These are phyloP conservation scores for Rafetus swinhoei DNA, from an alignment of 2,113 vertebrate genomes.

Conservation along the genomic window DNA sequence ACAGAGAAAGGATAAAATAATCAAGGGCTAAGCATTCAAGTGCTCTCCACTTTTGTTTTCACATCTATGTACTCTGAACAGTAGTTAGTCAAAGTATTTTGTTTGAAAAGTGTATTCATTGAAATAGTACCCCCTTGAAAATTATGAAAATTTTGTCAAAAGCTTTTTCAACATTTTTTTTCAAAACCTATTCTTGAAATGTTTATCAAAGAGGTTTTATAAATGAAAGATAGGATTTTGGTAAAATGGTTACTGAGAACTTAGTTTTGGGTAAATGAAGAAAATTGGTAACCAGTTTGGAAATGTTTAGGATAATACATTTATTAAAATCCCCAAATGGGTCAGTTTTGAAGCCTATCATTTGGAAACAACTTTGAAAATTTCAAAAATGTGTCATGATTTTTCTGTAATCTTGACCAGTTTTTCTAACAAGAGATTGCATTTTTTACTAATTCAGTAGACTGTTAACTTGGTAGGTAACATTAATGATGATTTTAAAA, in stretches of 20 bases:
- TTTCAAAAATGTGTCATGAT: background rate
- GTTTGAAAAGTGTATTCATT: background rate
- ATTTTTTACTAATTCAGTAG: background rate
- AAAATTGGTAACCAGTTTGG: background rate
- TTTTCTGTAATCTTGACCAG: background rate
- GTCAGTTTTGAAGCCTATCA: background rate
- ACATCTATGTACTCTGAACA: constrained; percentile 22
- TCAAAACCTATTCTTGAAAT: background rate
- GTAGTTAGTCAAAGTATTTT: background rate
- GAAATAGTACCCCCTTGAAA: background rate
- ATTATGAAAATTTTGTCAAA: background rate
- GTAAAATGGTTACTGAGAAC: background rate
- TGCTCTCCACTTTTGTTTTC: constrained; percentile 38
- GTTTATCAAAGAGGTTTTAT: background rate
- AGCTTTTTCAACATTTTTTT: background rate
- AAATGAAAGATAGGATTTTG: background rate
- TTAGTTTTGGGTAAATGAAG: background rate
- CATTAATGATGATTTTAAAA: background rate
- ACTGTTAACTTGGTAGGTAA: background rate
- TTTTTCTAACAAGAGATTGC: background rate
- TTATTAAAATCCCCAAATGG: background rate
- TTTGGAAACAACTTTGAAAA: background rate
- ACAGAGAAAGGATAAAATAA: constrained; percentile 61
- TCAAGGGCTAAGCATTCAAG: constrained; percentile 51
- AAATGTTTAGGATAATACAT: background rate